phyloP scores from a whole-genome alignment of 2,797 vertebrate species.

The Typhlichthys eigenmanni region DNA sequence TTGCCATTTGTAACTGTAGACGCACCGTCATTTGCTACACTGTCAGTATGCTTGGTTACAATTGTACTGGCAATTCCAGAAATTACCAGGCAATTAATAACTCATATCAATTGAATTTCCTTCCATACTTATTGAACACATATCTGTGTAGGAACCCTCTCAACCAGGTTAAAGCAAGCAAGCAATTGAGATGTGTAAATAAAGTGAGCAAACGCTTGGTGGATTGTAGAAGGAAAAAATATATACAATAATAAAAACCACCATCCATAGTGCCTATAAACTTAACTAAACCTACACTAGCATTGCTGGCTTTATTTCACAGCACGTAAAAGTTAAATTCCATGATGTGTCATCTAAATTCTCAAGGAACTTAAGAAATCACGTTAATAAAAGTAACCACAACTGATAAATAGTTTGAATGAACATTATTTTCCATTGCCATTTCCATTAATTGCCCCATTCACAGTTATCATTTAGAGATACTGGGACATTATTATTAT shows the following conservation, averaged over 20 bases:
- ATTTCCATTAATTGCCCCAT: slow-evolving; percentile 47
- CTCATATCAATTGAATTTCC: background rate
- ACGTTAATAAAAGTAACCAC: slow-evolving; percentile 44
- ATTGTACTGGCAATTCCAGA: background rate
- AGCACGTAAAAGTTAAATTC: slow-evolving; percentile 12
- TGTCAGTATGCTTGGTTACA: too few relatives aligned
- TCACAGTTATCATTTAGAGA: slow-evolving; percentile 48
- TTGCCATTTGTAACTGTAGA: too few relatives aligned
- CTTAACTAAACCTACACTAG: background rate
- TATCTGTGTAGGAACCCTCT: slow-evolving; percentile 31
- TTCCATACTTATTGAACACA: background rate
- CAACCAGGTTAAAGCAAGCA: slow-evolving; percentile 8
- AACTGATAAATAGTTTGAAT: slow-evolving; percentile 44
- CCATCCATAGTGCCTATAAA: too few relatives aligned
- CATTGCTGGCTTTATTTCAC: slow-evolving; percentile 11
- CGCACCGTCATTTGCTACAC: too few relatives aligned
- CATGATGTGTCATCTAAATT: slow-evolving; percentile 31
- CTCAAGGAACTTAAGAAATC: slow-evolving; percentile 33
- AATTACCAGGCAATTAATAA: background rate
- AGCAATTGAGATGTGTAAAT: slow-evolving; percentile 35
- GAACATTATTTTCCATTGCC: slow-evolving; percentile 39
- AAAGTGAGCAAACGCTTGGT: slow-evolving; percentile 5
- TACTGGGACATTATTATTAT: slow-evolving; percentile 39
- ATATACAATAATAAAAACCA: too few relatives aligned
- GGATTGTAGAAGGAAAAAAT: background rate